A percentile compares a stretch with the other conserved stretches of the same genome.
Evolutionary conservation across 2,113 vertebrate genomes (phyloP).

Genomic region (Forbesichthys papilliferus): DNA sequence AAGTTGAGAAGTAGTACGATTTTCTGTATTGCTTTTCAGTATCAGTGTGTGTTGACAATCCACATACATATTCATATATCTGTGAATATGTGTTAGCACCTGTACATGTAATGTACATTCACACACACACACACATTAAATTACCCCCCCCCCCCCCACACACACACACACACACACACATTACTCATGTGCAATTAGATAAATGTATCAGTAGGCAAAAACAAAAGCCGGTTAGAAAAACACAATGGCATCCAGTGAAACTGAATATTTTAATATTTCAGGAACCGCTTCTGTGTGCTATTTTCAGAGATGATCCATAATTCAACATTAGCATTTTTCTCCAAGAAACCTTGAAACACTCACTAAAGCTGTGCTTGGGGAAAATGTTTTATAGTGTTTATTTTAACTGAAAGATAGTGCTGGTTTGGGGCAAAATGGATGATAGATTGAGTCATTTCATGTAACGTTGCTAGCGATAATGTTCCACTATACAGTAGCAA

Average conservation of each 20-base stretch:
- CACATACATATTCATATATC: too few species aligned
- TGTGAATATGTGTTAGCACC: too few species aligned
- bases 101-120: not conserved
- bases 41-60: too few species aligned
- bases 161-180: conserved; percentile 6
- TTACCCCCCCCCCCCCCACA: not conserved
- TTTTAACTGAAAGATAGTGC: conserved; percentile 19
- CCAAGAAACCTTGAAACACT: conserved; percentile 63
- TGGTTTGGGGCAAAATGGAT: not conserved
- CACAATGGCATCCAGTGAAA: conserved; percentile 55
- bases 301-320: conserved; percentile 78
- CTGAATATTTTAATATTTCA: conserved; percentile 80
- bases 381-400: conserved; percentile 37
- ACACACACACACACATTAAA: not conserved
- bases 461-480: not conserved
- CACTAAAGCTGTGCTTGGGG: conserved; percentile 26
- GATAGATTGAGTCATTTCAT: conserved; percentile 3
- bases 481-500: not conserved
- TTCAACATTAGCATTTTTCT: conserved; percentile 75
- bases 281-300: conserved; percentile 71
- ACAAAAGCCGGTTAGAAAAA: conserved; percentile 53
- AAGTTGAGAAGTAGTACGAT: not conserved
- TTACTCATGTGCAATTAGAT: conserved; percentile 30
- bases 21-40: not conserved
- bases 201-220: conserved; percentile 27